phyloP scores from a whole-genome alignment of 2,797 vertebrate species.

The Hippocampus kuda region DNA sequence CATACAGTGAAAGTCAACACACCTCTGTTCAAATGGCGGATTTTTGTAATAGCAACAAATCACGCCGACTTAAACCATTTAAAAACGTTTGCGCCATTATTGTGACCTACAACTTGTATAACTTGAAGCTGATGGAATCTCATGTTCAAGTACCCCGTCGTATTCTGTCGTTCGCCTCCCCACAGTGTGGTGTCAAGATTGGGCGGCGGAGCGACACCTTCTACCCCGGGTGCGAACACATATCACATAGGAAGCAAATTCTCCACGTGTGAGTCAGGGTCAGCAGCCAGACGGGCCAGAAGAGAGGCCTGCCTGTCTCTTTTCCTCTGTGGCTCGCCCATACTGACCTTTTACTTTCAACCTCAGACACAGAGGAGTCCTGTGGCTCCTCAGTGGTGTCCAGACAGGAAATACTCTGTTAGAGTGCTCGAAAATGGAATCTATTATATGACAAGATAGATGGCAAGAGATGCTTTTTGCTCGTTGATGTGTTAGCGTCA shows the following conservation, averaged over 20 bases:
- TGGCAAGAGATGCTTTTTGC: not conserved
- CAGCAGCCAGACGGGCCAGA: constrained; percentile 25
- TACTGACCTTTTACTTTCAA: constrained; percentile 41
- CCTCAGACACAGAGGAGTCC: constrained; percentile 38
- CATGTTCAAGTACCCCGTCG: not conserved
- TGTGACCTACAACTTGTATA: no score
- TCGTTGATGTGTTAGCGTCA: not conserved
- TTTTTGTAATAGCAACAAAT: no score
- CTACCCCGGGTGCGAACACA: constrained; percentile 43
- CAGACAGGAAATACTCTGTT: constrained; percentile 51
- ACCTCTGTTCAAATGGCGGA: no score
- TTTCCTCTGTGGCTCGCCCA: constrained; percentile 28
- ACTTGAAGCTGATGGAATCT: no score
- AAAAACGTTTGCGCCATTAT: no score
- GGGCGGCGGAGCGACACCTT: constrained; percentile 24
- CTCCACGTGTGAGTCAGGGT: constrained; percentile 44
- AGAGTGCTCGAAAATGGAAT: constrained; percentile 7
- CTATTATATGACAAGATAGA: not conserved
- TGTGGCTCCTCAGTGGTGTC: constrained; percentile 31
- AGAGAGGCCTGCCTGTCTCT: constrained; percentile 31
- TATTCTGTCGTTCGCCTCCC: not conserved
- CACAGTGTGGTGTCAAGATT: constrained; percentile 6
- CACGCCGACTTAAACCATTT: no score
- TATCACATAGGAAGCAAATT: constrained; percentile 56
- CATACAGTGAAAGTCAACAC: no score